Conservation (phyloP, 2,113 vertebrate genomes). For the Alligator sinensis region DNA sequence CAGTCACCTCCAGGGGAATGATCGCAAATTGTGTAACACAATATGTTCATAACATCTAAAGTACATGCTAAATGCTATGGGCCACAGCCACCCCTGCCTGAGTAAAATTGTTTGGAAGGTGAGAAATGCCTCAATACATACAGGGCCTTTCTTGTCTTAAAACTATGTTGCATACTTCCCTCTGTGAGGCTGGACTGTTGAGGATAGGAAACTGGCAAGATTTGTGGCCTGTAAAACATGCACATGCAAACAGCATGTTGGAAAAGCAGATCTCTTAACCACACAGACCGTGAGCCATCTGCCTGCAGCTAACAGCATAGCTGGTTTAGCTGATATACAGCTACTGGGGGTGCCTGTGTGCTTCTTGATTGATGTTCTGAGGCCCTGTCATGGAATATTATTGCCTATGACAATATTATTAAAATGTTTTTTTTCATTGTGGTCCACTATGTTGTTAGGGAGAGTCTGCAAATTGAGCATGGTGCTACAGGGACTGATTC, state of each 20-base stretch:
- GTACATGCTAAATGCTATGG: no score
- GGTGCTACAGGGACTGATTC: not conserved
- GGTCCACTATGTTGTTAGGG: not conserved
- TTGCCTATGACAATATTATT: not conserved
- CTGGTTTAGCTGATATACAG: not conserved
- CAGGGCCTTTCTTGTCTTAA: not conserved
- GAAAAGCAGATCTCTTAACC: not conserved
- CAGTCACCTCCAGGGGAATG: not conserved
- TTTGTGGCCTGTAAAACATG: not conserved
- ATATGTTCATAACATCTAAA: not conserved
- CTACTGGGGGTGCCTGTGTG: not conserved
- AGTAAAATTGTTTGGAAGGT: not conserved
- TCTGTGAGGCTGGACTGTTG: not conserved
- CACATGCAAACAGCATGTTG: not conserved
- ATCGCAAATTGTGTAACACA: not conserved
- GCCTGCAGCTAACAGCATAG: not conserved
- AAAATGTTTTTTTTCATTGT: not conserved
- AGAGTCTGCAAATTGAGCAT: not conserved
- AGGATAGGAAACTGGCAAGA: not conserved
- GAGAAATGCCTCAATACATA: not conserved
- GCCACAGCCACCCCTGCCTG: not conserved
- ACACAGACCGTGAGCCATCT: accelerated
- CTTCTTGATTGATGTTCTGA: not conserved
- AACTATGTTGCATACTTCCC: not conserved
- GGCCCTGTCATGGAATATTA: not conserved